Evolutionary conservation across 2,888 invertebrate species (phyloP), one percentile per base, ranked within the genome.

Genomic region (Drosophila aldrichi): DNA sequence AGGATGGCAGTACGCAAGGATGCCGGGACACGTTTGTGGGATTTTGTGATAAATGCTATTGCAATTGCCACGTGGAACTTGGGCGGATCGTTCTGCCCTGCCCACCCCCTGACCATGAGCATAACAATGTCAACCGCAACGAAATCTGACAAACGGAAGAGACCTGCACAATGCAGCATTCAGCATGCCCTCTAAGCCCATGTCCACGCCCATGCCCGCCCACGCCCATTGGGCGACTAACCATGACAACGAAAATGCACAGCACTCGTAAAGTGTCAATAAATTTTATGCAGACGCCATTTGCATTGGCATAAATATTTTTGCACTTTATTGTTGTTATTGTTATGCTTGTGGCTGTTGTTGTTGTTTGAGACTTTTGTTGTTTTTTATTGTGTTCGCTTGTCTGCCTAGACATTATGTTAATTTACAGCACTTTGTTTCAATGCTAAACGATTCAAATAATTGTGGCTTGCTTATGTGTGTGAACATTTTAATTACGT

Each of bases 281-380:
- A 90, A 87, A 87, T 87, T 90, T 89, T 74, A 89, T 87, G 90
- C 87, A 87, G 89, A 74, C 78, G 79, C 77, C 89, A 90, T 90
- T 90, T 87, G 76, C 82, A 89, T 84, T 72, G 70, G 65, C 77
- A 85, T 89, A 88, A 74, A 85, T 79, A 67, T 81, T 84, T 82
- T 85, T 74, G 74, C 74, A 70, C 63, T 61, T 66, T 60, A 20
- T 34, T 49, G 34, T 34, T 49, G 49, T 20, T 8, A 8, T 32
- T 18, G 18, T 49, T 32, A n/a, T 18, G 64, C 41, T 29, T 64
- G 43, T 36, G 51, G 48, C 59, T 20, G 41, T 41, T 62, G 18
- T 2, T 43, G 12, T 43, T 20, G 41, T 41, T 32, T 59, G 29
- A 32, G 10, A 10, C 32, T 32, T 10, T 32, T 41, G 10, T 58